Percentiles rank a stretch among this genome's conserved stretches.
Conservation (phyloP, 2,888 invertebrate genomes). For the Monopis laevigella region DNA sequence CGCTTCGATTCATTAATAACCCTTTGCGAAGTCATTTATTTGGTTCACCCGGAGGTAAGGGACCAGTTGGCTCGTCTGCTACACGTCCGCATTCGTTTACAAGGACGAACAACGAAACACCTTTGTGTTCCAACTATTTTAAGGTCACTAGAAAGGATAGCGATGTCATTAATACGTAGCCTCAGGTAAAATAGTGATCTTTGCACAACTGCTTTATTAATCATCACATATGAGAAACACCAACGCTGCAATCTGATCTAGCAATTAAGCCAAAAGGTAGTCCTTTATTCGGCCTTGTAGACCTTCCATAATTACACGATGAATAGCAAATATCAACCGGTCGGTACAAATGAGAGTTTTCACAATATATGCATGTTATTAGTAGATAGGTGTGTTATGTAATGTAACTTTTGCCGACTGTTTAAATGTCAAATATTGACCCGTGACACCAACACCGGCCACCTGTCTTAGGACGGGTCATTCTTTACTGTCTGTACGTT, state of each 20-base stretch:
- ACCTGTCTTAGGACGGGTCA: conserved; percentile 31
- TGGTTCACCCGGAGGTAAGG: conserved; percentile 19
- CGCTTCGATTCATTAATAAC: conserved; percentile 6
- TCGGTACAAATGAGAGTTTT: not conserved
- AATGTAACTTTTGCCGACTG: conserved; percentile 28
- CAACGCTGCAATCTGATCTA: conserved; percentile 2
- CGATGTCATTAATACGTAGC: conserved; percentile 6
- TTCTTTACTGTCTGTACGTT: too few species aligned
- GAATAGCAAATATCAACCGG: not conserved
- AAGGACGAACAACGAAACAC: conserved; percentile 35
- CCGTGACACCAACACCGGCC: conserved; percentile 39
- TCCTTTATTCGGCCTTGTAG: not conserved
- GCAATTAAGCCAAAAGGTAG: not conserved
- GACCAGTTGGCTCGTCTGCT: conserved; percentile 26
- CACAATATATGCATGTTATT: conserved; percentile 1
- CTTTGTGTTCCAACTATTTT: conserved; percentile 38
- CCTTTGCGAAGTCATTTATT: conserved; percentile 4
- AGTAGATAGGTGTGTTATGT: not conserved
- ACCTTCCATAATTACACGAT: not conserved
- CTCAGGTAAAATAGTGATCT: conserved; percentile 3
- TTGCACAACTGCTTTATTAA: not conserved
- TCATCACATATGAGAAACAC: too few species aligned
- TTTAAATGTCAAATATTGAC: conserved; percentile 61
- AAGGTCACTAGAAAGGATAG: conserved; percentile 27
- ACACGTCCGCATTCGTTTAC: conserved; percentile 27